A percentile compares a stretch with the other conserved stretches of the same genome.
Conservation (phyloP, 2,113 vertebrate genomes). For the Urocitellus parryii region DNA sequence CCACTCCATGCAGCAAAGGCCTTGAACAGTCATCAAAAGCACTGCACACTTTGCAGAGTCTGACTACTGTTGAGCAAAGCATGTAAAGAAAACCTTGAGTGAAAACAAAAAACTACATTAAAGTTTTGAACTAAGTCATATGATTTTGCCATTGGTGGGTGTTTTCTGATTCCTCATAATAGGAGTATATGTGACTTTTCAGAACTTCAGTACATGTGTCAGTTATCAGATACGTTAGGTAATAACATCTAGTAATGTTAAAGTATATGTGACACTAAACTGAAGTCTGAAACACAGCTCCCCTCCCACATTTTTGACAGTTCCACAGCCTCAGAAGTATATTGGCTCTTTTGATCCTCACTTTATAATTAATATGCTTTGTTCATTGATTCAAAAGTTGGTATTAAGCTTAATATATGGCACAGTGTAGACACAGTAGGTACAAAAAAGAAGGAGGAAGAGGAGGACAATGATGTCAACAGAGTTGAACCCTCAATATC, state of each 20-base stretch:
- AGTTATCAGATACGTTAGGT: neutral
- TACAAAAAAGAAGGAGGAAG: neutral
- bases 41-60: neutral
- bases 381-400: neutral
- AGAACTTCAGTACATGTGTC: neutral
- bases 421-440: neutral
- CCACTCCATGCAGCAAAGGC: neutral
- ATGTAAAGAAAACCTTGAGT: neutral
- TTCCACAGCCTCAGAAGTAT: neutral
- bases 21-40: slow-evolving; percentile 11
- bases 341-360: neutral
- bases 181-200: slow-evolving; percentile 22
- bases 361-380: neutral
- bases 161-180: neutral
- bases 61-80: slow-evolving; percentile 40
- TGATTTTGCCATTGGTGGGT: neutral
- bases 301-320: neutral
- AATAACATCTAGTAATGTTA: neutral
- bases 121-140: slow-evolving; percentile 40
- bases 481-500: neutral
- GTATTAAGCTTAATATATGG: neutral
- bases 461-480: neutral
- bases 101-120: neutral
- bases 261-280: neutral
- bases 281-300: neutral